phyloP scores from a whole-genome alignment of 2,888 invertebrate species.

The Hanleya hanleyi region DNA sequence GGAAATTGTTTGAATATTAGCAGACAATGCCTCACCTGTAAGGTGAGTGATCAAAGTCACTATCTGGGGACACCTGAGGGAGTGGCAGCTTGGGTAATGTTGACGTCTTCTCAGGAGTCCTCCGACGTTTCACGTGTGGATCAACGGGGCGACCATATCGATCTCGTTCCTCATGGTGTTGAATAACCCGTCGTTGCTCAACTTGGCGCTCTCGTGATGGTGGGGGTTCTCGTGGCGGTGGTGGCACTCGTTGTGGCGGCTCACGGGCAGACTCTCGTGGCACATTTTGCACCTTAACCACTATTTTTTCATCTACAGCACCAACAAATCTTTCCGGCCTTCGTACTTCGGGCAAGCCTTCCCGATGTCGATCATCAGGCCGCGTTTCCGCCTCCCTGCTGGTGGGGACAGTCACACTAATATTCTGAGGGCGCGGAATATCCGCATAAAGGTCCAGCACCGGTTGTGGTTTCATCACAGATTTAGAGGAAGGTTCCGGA shows the following conservation, averaged over 20 bases:
- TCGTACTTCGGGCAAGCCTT: neutral
- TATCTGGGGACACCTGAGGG: conserved; percentile 83
- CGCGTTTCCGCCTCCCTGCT: neutral
- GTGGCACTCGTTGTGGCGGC: neutral
- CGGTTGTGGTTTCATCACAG: neutral
- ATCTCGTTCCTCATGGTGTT: no score
- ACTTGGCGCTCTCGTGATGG: no score
- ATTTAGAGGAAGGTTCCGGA: neutral
- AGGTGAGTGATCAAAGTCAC: conserved; percentile 45
- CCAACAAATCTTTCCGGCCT: neutral
- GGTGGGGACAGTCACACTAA: neutral
- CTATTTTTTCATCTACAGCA: conserved; percentile 47
- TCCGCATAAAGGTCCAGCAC: neutral
- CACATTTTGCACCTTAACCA: conserved; percentile 56
- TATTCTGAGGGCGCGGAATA: neutral
- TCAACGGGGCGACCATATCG: no score
- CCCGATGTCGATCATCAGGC: neutral
- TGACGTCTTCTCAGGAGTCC: neutral
- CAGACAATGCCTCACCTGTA: conserved; percentile 58
- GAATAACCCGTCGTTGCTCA: neutral
- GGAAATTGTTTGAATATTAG: no score
- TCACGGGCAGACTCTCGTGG: neutral
- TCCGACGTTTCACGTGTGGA: conserved; percentile 8
- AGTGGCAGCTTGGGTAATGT: conserved; percentile 78
- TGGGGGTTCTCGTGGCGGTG: neutral